Percentiles rank a stretch among this genome's conserved stretches.
Evolutionary conservation across 2,797 vertebrate species (phyloP).

Genomic region (Lagocephalus sceleratus): DNA sequence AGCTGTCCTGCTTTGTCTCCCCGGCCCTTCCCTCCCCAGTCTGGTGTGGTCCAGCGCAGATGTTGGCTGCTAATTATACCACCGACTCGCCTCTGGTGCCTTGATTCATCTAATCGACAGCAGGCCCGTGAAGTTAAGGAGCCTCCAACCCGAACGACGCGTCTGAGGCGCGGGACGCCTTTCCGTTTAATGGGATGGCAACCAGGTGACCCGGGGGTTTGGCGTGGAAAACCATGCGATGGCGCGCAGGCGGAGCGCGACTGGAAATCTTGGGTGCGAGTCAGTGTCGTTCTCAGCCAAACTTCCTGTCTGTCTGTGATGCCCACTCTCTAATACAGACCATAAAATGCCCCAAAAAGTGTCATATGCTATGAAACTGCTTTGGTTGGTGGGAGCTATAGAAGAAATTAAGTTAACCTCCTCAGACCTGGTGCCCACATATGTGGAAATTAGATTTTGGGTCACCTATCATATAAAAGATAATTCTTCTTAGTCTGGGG

Average conservation of each 20-base stretch:
- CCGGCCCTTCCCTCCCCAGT: constrained; percentile 4
- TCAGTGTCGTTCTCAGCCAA: neutral
- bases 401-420: too few relatives aligned
- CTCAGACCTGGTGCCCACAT: too few relatives aligned
- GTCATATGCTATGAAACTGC: constrained; percentile 3
- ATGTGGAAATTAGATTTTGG: too few relatives aligned
- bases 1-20: constrained; percentile 11
- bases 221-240: neutral
- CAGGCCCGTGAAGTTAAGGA: constrained; percentile 22
- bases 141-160: constrained; percentile 2
- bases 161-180: neutral
- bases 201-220: neutral
- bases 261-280: neutral
- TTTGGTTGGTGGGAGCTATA: neutral
- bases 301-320: constrained; percentile 1
- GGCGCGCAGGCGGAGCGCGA: neutral
- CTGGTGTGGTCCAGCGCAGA: constrained; percentile 39
- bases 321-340: neutral
- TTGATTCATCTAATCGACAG: constrained; percentile 31
- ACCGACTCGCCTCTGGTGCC: constrained; percentile 31
- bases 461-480: too few relatives aligned
- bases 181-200: constrained; percentile 15
- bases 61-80: constrained; percentile 40
- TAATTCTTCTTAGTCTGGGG: too few relatives aligned
- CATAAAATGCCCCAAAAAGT: neutral